These are phyloP conservation scores for Australoheros facetus DNA, from an alignment of 2,797 vertebrate genomes.

Conservation along the genomic window DNA sequence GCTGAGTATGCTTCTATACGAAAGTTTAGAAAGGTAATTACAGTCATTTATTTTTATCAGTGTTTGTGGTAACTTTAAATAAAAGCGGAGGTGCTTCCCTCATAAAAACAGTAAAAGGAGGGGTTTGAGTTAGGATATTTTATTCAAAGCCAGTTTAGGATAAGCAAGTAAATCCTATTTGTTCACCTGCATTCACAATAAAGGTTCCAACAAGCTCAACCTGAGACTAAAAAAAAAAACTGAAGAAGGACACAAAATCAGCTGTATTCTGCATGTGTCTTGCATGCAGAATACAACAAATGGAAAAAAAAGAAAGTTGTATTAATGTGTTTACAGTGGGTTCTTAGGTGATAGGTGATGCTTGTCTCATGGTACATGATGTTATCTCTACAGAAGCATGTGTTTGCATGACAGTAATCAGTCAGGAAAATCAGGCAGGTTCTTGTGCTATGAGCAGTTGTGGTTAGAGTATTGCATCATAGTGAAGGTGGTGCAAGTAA, in stretches of 20 bases:
- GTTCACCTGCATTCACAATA: background rate
- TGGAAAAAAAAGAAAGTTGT: background rate
- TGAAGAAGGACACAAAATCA: background rate
- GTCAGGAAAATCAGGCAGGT: background rate
- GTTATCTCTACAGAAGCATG: background rate
- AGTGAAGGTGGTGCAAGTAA: background rate
- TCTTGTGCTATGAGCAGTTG: background rate
- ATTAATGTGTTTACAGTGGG: background rate
- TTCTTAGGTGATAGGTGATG: background rate
- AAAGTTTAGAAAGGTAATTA: constrained; percentile 79
- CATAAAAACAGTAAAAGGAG: background rate
- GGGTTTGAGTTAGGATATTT: too few species aligned
- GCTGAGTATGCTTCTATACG: constrained; percentile 81
- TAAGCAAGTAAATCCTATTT: background rate
- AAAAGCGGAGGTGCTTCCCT: background rate
- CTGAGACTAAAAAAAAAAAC: background rate
- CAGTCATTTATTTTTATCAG: background rate
- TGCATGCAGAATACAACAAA: too few species aligned
- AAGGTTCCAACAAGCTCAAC: background rate
- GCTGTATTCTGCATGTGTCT: background rate
- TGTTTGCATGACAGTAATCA: background rate
- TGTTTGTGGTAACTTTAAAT: background rate
- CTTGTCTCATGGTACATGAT: background rate
- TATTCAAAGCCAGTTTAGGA: background rate
- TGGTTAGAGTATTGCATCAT: background rate